Conservation (phyloP, 2,113 vertebrate genomes). For the Potamarius usumacintae region DNA sequence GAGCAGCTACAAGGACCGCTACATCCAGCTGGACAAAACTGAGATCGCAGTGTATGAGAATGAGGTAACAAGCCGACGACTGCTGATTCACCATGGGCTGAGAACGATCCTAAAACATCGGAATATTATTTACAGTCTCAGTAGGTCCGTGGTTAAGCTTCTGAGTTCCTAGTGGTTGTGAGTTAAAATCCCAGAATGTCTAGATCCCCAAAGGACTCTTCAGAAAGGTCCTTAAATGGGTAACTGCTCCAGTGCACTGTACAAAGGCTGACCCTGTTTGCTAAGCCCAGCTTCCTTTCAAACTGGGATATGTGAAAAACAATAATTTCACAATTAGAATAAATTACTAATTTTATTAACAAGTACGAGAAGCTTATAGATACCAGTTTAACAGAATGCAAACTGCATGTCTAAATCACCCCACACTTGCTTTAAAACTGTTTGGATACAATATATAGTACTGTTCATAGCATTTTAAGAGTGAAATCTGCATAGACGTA, state of each 20-base stretch:
- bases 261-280: not conserved
- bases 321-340: not conserved
- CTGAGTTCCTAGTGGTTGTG: not conserved
- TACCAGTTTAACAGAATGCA: not conserved
- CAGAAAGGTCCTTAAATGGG: not conserved
- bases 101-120: not conserved
- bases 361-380: not conserved
- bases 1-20: conserved; percentile 90
- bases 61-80: conserved; percentile 74
- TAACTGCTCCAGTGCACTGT: not conserved
- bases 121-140: not conserved
- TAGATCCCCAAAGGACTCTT: not conserved
- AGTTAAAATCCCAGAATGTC: not conserved
- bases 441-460: not conserved
- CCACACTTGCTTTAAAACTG: not conserved
- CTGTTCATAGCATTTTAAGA: not conserved
- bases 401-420: not conserved
- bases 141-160: not conserved
- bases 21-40: conserved; percentile 81
- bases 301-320: not conserved
- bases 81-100: not conserved
- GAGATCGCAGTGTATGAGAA: conserved; percentile 85
- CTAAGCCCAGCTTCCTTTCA: not conserved
- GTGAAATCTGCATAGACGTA: not conserved
- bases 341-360: not conserved